Conservation (phyloP, 2,113 vertebrate species). For the Antechinus flavipes region DNA sequence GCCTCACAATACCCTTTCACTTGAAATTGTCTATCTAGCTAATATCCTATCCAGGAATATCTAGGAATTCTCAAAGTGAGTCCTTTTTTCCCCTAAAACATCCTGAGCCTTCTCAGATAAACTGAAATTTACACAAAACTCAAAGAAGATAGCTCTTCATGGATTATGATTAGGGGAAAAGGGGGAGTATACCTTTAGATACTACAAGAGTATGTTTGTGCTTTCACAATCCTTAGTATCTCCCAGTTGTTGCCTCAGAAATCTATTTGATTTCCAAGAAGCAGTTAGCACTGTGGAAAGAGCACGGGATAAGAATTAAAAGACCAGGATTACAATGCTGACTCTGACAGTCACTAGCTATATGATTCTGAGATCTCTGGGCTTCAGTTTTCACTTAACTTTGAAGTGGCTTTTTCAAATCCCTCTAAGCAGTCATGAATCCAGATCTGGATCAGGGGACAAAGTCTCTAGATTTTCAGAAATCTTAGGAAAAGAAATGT, state of each 20-base stretch:
- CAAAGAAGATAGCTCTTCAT: neutral
- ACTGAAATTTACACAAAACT: neutral
- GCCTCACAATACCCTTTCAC: neutral
- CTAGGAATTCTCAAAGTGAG: neutral
- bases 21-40: neutral
- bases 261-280: neutral
- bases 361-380: neutral
- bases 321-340: neutral
- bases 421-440: neutral
- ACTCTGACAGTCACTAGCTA: neutral
- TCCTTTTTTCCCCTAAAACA: neutral
- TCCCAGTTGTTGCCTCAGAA: neutral
- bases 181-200: neutral
- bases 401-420: neutral
- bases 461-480: neutral
- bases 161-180: neutral
- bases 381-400: neutral
- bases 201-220: neutral
- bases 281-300: neutral
- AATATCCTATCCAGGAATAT: neutral
- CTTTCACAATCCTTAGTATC: neutral
- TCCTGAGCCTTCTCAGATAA: neutral
- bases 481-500: neutral
- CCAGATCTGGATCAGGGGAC: neutral
- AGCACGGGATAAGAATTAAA: neutral